These are phyloP conservation scores for Heliconius ethilla DNA, from an alignment of 2,888 invertebrate genomes.

Conservation along the genomic window DNA sequence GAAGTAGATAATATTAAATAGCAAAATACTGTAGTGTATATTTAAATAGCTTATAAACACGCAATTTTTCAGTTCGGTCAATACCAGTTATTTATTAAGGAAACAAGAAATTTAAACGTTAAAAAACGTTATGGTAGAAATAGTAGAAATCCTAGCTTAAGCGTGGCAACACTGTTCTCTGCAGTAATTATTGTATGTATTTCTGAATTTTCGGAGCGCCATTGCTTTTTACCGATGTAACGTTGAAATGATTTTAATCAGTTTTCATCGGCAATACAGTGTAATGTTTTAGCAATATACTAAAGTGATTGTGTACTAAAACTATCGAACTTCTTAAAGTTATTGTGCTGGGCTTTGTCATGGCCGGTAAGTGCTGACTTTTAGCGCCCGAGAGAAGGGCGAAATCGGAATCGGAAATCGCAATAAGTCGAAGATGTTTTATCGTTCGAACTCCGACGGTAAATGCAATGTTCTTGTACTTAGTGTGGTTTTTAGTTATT, in stretches of 20 bases:
- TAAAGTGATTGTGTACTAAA: constrained; percentile 79
- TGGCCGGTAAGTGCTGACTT: constrained; percentile 90
- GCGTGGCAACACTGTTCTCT: constrained; percentile 69
- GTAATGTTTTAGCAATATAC: constrained; percentile 80
- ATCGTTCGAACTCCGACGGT: constrained; percentile 83
- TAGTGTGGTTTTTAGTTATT: constrained; percentile 77
- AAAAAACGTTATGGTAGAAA: constrained; percentile 39
- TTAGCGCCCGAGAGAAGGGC: constrained; percentile 82
- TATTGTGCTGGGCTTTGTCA: constrained; percentile 85
- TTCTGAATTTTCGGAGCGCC: constrained; percentile 81
- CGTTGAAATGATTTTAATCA: constrained; percentile 83
- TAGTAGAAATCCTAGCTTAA: constrained; percentile 52
- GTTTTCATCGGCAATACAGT: constrained; percentile 82
- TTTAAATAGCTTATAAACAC: not conserved
- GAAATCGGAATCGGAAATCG: constrained; percentile 81
- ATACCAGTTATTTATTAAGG: not conserved
- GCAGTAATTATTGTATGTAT: constrained; percentile 80
- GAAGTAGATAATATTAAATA: not conserved
- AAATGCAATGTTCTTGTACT: constrained; percentile 81
- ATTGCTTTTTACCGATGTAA: constrained; percentile 82
- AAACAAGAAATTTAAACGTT: not conserved
- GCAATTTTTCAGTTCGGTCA: not conserved
- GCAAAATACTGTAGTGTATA: not conserved
- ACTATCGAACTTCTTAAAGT: constrained; percentile 80
- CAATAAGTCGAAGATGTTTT: constrained; percentile 82